Evolutionary conservation across 2,797 vertebrate genomes (phyloP).

Genomic region (Pseudochromis fuscus): DNA sequence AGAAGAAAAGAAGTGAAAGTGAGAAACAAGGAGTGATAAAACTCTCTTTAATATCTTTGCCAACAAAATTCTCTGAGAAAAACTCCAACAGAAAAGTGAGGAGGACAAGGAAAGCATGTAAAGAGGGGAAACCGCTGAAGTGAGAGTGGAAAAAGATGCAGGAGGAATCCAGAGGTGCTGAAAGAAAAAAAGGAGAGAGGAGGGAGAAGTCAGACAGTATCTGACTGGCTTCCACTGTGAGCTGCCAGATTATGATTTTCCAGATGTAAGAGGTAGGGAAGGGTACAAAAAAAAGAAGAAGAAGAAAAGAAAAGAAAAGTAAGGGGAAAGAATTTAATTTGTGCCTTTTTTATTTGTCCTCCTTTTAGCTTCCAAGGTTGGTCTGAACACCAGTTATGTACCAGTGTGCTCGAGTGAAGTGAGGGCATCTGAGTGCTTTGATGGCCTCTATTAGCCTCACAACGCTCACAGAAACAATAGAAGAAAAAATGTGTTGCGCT

Average conservation of each 20-base stretch:
- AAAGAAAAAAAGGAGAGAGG: constrained; percentile 43
- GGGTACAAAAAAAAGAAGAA: constrained; percentile 1
- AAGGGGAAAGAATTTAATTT: not conserved
- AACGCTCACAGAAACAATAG: constrained; percentile 7
- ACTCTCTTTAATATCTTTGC: constrained; percentile 6
- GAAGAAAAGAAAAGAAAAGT: constrained; percentile 7
- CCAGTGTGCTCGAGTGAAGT: constrained; percentile 33
- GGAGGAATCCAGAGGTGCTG: constrained; percentile 54
- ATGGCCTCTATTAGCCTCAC: constrained; percentile 47
- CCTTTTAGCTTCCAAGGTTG: constrained; percentile 37
- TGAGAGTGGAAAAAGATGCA: constrained; percentile 30
- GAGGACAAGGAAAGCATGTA: constrained; percentile 3
- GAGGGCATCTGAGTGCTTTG: constrained; percentile 26
- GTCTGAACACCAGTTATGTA: constrained; percentile 10
- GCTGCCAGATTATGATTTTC: constrained; percentile 72
- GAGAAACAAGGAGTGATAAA: constrained; percentile 22
- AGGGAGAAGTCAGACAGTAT: constrained; percentile 50
- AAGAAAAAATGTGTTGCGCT: constrained; percentile 16
- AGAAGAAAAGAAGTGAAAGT: constrained; percentile 10
- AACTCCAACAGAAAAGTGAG: constrained; percentile 10
- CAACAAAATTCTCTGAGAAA: constrained; percentile 17
- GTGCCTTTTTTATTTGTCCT: constrained; percentile 29
- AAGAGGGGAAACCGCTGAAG: constrained; percentile 30
- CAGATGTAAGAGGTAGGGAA: constrained; percentile 64
- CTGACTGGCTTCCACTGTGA: constrained; percentile 49